These are phyloP conservation scores for Pocillopora grandis DNA, from an alignment of 92 coral and sea anemone species.

Conservation along the genomic window DNA sequence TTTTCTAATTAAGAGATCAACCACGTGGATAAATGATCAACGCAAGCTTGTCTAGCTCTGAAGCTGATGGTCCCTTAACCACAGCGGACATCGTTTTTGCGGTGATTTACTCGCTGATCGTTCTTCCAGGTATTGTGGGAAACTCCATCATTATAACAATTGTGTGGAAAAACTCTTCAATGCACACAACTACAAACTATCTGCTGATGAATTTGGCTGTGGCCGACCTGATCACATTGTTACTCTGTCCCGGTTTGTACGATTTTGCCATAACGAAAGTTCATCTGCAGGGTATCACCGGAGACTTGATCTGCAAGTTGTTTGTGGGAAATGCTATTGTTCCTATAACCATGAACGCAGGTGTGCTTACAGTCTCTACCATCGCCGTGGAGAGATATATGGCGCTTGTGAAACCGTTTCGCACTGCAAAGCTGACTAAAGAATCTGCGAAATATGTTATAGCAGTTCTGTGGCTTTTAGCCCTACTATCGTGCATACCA, in stretches of 20 bases:
- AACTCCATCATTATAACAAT: constrained; percentile 43
- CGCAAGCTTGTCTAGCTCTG: neutral
- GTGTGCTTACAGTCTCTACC: constrained; percentile 42
- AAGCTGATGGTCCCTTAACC: neutral
- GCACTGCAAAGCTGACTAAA: neutral
- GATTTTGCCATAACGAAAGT: constrained; percentile 45
- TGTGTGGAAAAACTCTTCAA: constrained; percentile 37
- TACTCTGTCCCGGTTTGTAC: constrained; percentile 59
- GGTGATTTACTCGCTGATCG: constrained; percentile 25
- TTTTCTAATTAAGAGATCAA: neutral
- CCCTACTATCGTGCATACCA: constrained; percentile 41
- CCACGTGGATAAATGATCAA: neutral
- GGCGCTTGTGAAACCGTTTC: constrained; percentile 55
- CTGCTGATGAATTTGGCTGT: constrained; percentile 56
- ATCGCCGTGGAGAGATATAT: constrained; percentile 56
- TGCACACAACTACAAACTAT: constrained; percentile 62
- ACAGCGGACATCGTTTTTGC: constrained; percentile 40
- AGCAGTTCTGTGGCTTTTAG: constrained; percentile 24
- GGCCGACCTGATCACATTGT: constrained; percentile 49
- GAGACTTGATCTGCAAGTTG: constrained; percentile 52
- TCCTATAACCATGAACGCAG: constrained; percentile 53
- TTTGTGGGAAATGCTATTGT: constrained; percentile 61
- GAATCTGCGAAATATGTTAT: constrained; percentile 17
- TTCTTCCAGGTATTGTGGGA: constrained; percentile 47
- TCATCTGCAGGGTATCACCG: constrained; percentile 38